phyloP scores from a whole-genome alignment of 64 coral and sea anemone genomes.

The Exaiptasia diaphana region DNA sequence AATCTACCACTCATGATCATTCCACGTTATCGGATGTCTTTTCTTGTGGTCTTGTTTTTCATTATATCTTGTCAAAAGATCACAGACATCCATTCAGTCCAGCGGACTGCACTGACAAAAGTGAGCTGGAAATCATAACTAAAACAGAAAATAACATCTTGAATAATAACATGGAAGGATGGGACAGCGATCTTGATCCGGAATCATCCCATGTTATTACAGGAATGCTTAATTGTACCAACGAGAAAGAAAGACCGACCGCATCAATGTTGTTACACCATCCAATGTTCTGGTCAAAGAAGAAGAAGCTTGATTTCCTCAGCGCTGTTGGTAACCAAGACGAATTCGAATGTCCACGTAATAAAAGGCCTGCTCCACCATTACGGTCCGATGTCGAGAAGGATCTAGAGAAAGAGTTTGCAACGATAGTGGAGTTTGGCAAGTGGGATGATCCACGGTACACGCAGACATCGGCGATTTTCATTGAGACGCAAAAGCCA shows the following conservation, averaged over 20 bases:
- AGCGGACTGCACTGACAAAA: not conserved
- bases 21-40: constrained; percentile 42
- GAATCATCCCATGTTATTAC: constrained; percentile 3
- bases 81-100: constrained; percentile 41
- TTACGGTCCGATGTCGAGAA: not conserved
- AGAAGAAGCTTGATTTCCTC: constrained; percentile 15
- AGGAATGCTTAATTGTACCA: not conserved
- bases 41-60: constrained; percentile 58
- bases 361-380: not conserved
- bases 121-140: not conserved
- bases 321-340: not conserved
- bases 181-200: not conserved
- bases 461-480: not conserved
- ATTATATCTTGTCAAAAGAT: constrained; percentile 38
- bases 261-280: not conserved
- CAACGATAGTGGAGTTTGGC: not conserved
- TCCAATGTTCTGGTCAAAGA: constrained; percentile 20
- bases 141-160: not conserved
- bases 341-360: not conserved
- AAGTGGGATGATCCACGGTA: not conserved
- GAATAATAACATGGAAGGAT: not conserved
- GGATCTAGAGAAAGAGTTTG: not conserved
- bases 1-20: constrained; percentile 1
- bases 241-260: not conserved
- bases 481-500: not conserved